A percentile compares a stretch with the other conserved stretches of the same genome.
phyloP scores from a whole-genome alignment of 2,113 vertebrate species.

The Neogobius melanostomus region DNA sequence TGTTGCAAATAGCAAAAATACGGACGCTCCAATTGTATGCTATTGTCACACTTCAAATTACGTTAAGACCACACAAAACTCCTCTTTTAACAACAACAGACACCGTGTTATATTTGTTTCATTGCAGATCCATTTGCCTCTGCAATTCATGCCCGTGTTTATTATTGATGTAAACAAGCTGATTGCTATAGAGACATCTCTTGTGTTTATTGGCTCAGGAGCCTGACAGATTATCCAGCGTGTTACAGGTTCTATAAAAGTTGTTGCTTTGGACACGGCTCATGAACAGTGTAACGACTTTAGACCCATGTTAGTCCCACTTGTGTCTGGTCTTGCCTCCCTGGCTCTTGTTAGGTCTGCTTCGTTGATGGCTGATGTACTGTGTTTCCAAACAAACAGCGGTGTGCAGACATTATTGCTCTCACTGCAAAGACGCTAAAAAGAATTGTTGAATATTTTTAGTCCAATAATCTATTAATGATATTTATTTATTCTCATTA shows the following conservation, averaged over 20 bases:
- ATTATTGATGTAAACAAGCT: not conserved
- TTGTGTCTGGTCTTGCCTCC: constrained; percentile 28
- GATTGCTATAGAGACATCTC: constrained; percentile 12
- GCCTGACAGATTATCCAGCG: constrained; percentile 65
- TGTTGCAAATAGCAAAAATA: too few species aligned
- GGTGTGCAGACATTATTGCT: constrained; percentile 34
- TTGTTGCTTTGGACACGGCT: constrained; percentile 68
- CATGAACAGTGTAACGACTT: constrained; percentile 63
- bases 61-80: too few species aligned
- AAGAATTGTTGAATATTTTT: too few species aligned
- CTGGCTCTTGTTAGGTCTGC: constrained; percentile 17
- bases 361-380: constrained; percentile 28
- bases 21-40: too few species aligned
- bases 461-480: too few species aligned
- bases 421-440: constrained; percentile 23
- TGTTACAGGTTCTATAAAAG: constrained; percentile 69
- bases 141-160: not conserved
- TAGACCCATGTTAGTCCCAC: constrained; percentile 57
- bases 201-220: constrained; percentile 63
- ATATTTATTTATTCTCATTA: too few species aligned
- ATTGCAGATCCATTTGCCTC: too few species aligned
- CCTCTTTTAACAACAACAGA: too few species aligned
- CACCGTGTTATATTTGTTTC: too few species aligned
- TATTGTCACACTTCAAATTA: too few species aligned
- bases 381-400: constrained; percentile 26